Percentiles rank a stretch among this genome's conserved stretches.
These are phyloP conservation scores for Diadophis punctatus DNA, from an alignment of 2,113 vertebrate genomes.

Conservation along the genomic window DNA sequence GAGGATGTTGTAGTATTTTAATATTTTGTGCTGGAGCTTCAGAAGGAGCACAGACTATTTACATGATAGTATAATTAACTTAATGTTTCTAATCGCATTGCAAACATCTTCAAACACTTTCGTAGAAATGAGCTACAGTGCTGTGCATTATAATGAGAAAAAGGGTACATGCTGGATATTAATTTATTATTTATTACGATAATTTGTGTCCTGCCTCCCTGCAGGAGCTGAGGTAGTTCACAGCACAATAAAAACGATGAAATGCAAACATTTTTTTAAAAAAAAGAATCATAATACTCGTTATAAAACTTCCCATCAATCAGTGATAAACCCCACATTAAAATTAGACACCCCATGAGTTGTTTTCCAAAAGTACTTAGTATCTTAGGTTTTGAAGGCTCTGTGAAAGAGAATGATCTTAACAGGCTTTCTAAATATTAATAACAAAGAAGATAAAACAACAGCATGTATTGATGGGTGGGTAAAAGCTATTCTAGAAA, in stretches of 20 bases:
- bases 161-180: not conserved
- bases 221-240: not conserved
- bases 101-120: not conserved
- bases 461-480: not conserved
- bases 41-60: not conserved
- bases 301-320: not conserved
- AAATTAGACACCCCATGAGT: not conserved
- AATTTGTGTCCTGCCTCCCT: not conserved
- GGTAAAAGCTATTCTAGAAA: not conserved
- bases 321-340: not conserved
- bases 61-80: not conserved
- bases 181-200: not conserved
- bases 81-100: not conserved
- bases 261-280: not conserved
- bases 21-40: not conserved
- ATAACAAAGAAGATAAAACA: not conserved
- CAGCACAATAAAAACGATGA: not conserved
- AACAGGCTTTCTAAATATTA: not conserved
- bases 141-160: not conserved
- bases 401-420: not conserved
- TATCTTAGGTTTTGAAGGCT: not conserved
- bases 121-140: not conserved
- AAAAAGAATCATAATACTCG: not conserved
- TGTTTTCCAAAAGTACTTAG: not conserved
- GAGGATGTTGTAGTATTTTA: not conserved